Evolutionary conservation across 2,113 vertebrate species (phyloP).

Genomic region (Zootoca vivipara): DNA sequence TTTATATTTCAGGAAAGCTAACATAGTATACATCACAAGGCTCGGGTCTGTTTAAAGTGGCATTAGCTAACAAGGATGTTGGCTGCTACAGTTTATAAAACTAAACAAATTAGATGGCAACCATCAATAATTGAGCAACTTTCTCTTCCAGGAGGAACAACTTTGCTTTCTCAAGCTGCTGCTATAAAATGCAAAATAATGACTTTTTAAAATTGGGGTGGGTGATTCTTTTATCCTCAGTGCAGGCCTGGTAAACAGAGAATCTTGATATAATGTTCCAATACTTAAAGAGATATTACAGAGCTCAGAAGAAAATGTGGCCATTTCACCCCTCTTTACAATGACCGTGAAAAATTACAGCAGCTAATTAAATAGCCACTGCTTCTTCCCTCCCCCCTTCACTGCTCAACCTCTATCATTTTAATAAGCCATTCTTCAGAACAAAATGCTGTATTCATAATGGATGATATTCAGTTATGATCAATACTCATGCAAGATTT

Average conservation of each 20-base stretch:
- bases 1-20: conserved; percentile 16
- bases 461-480: conserved; percentile 64
- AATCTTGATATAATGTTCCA: conserved; percentile 4
- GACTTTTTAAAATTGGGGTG: background rate
- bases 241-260: background rate
- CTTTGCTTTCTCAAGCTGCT: conserved; percentile 23
- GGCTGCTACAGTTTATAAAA: conserved; percentile 37
- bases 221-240: conserved; percentile 3
- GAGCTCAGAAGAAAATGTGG: background rate
- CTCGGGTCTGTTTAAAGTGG: conserved; percentile 11
- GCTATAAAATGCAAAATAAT: conserved; percentile 31
- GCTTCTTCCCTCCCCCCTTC: background rate
- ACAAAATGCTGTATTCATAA: conserved; percentile 60
- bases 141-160: conserved; percentile 1
- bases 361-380: conserved; percentile 49
- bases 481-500: conserved; percentile 75
- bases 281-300: background rate
- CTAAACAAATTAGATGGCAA: conserved; percentile 46
- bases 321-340: conserved; percentile 28
- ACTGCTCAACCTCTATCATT: background rate
- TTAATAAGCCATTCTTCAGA: conserved; percentile 37
- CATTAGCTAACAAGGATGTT: conserved; percentile 39
- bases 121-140: conserved; percentile 41
- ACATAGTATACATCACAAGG: background rate
- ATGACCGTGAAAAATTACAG: conserved; percentile 34